Percentiles rank a stretch among this genome's conserved stretches.
Evolutionary conservation across 2,797 vertebrate genomes (phyloP).

Genomic region (Danio aesculapii): DNA sequence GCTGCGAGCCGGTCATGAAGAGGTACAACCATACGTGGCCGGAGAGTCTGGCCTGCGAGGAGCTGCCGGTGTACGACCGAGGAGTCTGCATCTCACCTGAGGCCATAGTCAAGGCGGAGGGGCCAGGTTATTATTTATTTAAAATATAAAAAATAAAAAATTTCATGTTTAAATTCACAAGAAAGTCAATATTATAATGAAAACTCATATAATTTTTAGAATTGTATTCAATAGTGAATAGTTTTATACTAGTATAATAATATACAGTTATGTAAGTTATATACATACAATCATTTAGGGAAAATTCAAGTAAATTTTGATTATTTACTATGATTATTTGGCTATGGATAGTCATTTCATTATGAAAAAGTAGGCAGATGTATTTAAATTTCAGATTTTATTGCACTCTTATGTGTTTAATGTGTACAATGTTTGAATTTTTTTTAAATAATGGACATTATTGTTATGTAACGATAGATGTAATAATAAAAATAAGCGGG

Average conservation of each 20-base stretch:
- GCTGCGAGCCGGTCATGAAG: slow-evolving; percentile 94
- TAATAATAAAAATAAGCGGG: too few species aligned
- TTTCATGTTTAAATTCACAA: too few species aligned
- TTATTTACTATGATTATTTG: neutral
- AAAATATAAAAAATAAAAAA: neutral
- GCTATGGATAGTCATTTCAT: neutral
- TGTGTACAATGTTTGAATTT: neutral
- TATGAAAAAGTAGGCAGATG: neutral
- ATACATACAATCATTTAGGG: neutral
- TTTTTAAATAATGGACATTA: too few species aligned
- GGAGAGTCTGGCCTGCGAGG: slow-evolving; percentile 91
- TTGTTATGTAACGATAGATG: too few species aligned
- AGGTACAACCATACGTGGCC: slow-evolving; percentile 96
- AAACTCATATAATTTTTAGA: too few species aligned
- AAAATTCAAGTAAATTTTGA: neutral
- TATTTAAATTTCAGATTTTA: neutral
- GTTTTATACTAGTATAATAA: too few species aligned
- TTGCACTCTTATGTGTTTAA: neutral
- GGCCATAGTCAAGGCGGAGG: slow-evolving; percentile 93
- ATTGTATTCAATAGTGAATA: too few species aligned
- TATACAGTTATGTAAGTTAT: neutral
- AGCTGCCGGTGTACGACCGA: slow-evolving; percentile 94
- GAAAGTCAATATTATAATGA: too few species aligned
- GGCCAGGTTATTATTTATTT: slow-evolving; percentile 79
- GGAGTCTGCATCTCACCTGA: slow-evolving; percentile 98